Evolutionary conservation across 2,888 invertebrate genomes (phyloP), one percentile per base, ranked within the genome.

Genomic region (Allygus modestus): DNA sequence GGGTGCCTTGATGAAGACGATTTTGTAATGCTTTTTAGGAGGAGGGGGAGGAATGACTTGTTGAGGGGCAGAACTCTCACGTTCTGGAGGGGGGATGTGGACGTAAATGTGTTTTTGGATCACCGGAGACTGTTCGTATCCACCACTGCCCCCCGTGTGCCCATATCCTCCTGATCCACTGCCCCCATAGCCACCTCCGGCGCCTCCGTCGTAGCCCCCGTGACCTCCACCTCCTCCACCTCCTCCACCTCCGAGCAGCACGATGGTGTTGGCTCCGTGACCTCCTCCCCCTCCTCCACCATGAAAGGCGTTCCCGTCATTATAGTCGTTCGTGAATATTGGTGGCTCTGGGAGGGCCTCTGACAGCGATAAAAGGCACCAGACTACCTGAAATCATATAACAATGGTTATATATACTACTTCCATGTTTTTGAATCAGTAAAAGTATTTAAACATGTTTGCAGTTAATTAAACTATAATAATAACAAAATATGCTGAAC

Each of bases 1-100:
- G 0, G 88, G 88, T 9, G 88, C 88, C 71, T 88, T 88, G 84
- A 88, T 88, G 86, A 88, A 88, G 23, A 89, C 88, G 33, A 88
- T 88, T 84, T 88, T 88, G 85, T 88, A 89, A 84, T 88, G 88
- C 81, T 88, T 88, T 79, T 88, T 88, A 9, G 88, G 88, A 23
- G 88, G 86, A n/a, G 87, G 87, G 17, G 87, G 86, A 0, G 88
- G 87, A 12, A 88, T 73, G 12, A 88, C 87, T 11, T 87, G 86
- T 37, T 87, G 88, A 28, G 86, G 88, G 5, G 86, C 88, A 9
- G 86, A 85, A 20, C 88, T 87, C 43, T 87, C 86, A 12, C 87
- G 87, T 17, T 88, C 88, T 82, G 88, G 88, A 0, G 88, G 88
- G 9, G 88, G 88, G 5, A 88, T 88, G 85, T 88, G 88, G 23